Conservation (phyloP, 2,113 vertebrate species). For the Vidua macroura region DNA sequence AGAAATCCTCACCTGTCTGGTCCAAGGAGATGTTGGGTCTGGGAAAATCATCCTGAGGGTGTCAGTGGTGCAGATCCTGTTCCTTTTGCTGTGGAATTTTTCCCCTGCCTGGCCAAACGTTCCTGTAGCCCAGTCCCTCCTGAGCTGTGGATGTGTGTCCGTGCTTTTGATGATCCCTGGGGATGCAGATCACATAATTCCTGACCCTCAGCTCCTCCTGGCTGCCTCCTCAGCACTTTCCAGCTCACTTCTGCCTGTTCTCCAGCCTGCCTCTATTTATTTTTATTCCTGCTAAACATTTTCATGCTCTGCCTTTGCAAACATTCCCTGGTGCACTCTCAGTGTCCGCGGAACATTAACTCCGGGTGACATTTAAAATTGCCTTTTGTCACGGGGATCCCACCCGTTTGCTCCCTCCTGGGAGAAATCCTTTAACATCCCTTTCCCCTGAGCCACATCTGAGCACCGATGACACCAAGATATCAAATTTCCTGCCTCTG, state of each 20-base stretch:
- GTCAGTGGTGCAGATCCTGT: rapidly evolving
- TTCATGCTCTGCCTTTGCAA: neutral
- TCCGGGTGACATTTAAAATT: neutral
- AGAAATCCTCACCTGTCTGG: neutral
- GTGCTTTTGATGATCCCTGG: neutral
- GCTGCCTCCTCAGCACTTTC: neutral
- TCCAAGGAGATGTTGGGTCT: rapidly evolving
- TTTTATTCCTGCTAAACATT: neutral
- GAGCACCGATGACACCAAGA: neutral
- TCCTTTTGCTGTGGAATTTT: neutral
- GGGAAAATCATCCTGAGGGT: rapidly evolving
- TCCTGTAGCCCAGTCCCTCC: neutral
- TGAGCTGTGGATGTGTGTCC: rapidly evolving
- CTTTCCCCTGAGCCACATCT: rapidly evolving
- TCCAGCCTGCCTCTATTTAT: neutral
- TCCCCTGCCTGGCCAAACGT: neutral
- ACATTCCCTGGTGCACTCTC: neutral
- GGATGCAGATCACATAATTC: neutral
- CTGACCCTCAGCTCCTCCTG: neutral
- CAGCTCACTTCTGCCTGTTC: neutral
- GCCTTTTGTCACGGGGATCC: neutral
- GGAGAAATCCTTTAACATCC: neutral
- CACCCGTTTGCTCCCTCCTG: neutral
- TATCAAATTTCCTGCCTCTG: neutral
- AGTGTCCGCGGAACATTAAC: neutral